phyloP scores from a whole-genome alignment of 2,113 vertebrate species.

The Eulemur rufifrons region DNA sequence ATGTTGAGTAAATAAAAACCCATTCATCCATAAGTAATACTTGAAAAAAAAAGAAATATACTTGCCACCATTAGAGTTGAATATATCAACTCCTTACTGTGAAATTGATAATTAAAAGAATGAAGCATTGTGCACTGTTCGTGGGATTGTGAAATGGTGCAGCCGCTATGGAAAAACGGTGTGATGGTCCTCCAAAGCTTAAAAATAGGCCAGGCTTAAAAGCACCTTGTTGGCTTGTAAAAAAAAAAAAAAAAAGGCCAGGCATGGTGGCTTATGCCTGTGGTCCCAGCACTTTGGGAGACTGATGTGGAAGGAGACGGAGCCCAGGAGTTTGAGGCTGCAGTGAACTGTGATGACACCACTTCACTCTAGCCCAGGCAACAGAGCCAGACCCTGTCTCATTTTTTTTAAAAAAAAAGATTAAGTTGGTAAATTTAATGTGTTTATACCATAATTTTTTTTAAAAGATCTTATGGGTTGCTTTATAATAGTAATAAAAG shows the following conservation, averaged over 20 bases:
- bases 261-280: too few species aligned
- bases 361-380: too few species aligned
- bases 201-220: background rate
- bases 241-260: too few species aligned
- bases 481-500: background rate
- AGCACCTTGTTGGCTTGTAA: too few species aligned
- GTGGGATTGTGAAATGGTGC: background rate
- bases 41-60: background rate
- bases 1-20: background rate
- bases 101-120: background rate
- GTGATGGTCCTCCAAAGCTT: background rate
- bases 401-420: too few species aligned
- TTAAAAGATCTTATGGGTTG: background rate
- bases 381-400: too few species aligned
- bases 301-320: too few species aligned
- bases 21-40: background rate
- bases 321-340: too few species aligned
- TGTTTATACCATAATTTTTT: background rate
- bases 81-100: background rate
- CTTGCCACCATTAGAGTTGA: background rate
- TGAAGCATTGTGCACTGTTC: background rate
- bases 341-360: too few species aligned
- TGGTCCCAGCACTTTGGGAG: too few species aligned
- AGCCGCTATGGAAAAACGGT: background rate
- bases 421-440: background rate